Evolutionary conservation across 2,113 vertebrate species (phyloP).

Genomic region (Ornithorhynchus anatinus): DNA sequence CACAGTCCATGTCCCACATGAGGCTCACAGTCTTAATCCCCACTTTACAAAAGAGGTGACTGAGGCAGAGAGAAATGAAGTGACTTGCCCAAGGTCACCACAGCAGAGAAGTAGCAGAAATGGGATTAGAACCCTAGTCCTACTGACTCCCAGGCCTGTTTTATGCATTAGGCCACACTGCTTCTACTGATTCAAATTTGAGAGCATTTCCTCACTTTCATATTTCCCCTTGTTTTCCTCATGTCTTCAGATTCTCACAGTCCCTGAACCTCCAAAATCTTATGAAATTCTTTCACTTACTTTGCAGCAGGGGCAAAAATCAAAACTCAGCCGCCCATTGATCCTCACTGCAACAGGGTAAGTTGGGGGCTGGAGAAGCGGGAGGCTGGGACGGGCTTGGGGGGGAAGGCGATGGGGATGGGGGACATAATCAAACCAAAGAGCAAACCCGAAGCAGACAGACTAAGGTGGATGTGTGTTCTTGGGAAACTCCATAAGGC

Average conservation of each 20-base stretch:
- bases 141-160: not conserved
- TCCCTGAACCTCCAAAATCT: not conserved
- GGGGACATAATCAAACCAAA: not conserved
- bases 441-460: not conserved
- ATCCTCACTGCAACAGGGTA: not conserved
- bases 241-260: not conserved
- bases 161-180: not conserved
- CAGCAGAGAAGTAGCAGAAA: not conserved
- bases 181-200: not conserved
- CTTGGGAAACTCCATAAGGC: not conserved
- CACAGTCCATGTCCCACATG: not conserved
- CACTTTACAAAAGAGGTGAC: not conserved
- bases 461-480: not conserved
- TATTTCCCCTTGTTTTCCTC: not conserved
- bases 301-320: not conserved
- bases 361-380: no score
- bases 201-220: not conserved
- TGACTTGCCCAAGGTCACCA: no score
- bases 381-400: not conserved
- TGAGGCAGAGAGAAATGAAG: not conserved
- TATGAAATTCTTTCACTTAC: not conserved
- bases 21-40: not conserved
- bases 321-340: not conserved
- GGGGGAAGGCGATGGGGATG: not conserved
- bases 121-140: not conserved